A percentile compares a stretch with the other conserved stretches of the same genome.
phyloP scores from a whole-genome alignment of 1,140 invertebrate genomes.

The Atta colombica region DNA sequence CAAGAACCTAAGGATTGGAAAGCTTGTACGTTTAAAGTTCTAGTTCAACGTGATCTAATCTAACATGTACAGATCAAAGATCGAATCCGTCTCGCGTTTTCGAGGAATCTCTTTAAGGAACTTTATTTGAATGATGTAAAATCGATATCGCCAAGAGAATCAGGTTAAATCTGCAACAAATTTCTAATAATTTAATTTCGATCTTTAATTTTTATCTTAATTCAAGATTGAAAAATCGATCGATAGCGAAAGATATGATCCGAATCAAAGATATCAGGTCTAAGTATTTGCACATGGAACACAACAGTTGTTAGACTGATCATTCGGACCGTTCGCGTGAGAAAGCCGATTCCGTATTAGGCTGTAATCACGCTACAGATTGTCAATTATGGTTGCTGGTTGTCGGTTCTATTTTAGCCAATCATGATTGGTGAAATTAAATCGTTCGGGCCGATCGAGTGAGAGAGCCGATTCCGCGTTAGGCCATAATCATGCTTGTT shows the following conservation, averaged over 20 bases:
- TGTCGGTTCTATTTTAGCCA: too few species aligned
- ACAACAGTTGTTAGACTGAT: background rate
- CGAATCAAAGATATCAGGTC: background rate
- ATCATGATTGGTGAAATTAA: too few species aligned
- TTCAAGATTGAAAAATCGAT: background rate
- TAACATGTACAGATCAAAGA: slow-evolving; percentile 17
- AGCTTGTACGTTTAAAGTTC: background rate
- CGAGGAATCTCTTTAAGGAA: background rate
- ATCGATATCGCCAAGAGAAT: background rate
- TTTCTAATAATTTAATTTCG: background rate
- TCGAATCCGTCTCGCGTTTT: background rate
- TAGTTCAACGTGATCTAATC: too few species aligned
- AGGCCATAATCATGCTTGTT: too few species aligned
- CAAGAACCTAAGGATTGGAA: background rate
- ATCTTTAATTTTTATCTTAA: background rate
- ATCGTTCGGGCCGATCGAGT: too few species aligned
- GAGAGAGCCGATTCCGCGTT: too few species aligned
- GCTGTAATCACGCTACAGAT: background rate
- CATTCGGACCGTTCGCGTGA: background rate
- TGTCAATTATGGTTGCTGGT: too few species aligned
- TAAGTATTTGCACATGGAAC: background rate
- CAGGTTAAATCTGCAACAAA: too few species aligned
- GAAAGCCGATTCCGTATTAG: slow-evolving; percentile 7
- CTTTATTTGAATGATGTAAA: too few species aligned
- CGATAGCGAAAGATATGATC: background rate